Evolutionary conservation across 2,888 invertebrate species (phyloP), one percentile per base, ranked within the genome.

Genomic region (Drosophila meridiana): DNA sequence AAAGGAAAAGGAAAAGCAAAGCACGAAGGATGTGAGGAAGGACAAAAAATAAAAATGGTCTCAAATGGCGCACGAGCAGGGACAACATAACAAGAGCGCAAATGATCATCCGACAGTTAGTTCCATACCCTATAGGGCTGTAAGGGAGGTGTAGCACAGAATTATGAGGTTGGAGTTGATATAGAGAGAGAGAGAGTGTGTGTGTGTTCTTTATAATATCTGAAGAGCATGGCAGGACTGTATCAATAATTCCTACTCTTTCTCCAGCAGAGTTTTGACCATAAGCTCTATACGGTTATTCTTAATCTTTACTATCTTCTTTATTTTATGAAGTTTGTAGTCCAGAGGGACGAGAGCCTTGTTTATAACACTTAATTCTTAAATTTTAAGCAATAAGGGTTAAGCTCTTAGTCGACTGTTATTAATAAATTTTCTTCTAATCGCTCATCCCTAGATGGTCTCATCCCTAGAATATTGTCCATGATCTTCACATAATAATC

Each of bases 61-160:
- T 66, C 75, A 80, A 64, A 68, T 56, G 73, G 53, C 76, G 87
- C 69, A 73, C 89, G 67, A 73, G 50, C 62, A 55, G 80, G 48
- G 48, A 73, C 55, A 60, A 58, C 53, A 59, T 43, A 65, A 78
- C 65, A 67, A 53, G 65, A 55, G 56, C 56, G 50, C 58, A 80
- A 75, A 80, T 80, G 73, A 65, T 63, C 69, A 47, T 65, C 48
- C 72, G 57, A 71, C 67, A 59, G 55, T 69, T 61, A 42, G 7
- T 34, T 0, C 26, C 0, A 58, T 26, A 34, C 43, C 20, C 43
- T 26, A 32, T 20, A 32, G 2, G 2, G 0, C 7, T 40, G n/a
- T 0, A 14, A 14, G 3, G 2, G 4, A 30, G 34, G 43, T 34
- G 20, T 57, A 28, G 55, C 0, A 13, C 32, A 1, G 55, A 3